Evolutionary conservation across 2,113 vertebrate genomes (phyloP).

Genomic region (Gadus macrocephalus): DNA sequence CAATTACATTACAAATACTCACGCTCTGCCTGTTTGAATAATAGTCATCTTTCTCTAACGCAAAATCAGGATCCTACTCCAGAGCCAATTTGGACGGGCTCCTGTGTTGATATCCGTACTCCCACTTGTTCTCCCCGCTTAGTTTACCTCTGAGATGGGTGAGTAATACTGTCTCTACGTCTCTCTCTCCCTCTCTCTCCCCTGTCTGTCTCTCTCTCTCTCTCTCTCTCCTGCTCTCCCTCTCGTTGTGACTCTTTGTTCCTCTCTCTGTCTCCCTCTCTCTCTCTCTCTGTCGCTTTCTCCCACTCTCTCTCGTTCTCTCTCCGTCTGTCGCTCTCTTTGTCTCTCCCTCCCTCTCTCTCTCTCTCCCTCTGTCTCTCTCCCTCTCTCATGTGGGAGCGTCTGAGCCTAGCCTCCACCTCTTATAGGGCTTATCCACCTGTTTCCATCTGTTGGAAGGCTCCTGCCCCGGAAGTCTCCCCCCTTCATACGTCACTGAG

Average conservation of each 20-base stretch:
- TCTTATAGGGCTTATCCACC: constrained; percentile 74
- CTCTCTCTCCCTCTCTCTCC: neutral
- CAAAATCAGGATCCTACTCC: constrained; percentile 25
- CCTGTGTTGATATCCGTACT: neutral
- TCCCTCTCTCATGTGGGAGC: constrained; percentile 16
- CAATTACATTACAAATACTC: constrained; percentile 48
- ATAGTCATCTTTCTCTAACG: constrained; percentile 62
- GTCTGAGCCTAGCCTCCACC: constrained; percentile 18
- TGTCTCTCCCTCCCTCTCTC: neutral
- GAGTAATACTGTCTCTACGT: no score
- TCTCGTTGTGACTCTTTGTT: no score
- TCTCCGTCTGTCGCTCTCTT: neutral
- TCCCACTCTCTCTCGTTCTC: neutral
- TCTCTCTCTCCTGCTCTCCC: no score
- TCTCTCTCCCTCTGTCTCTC: constrained; percentile 9
- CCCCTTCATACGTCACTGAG: constrained; percentile 38
- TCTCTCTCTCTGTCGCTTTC: neutral
- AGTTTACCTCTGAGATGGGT: neutral
- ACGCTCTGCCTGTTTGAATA: constrained; percentile 63
- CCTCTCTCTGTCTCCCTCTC: no score
- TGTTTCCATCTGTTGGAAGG: constrained; percentile 69
- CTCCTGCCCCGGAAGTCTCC: constrained; percentile 22
- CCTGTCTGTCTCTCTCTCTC: no score
- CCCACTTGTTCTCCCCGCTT: neutral
- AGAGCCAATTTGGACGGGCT: neutral